These are phyloP conservation scores for Magallana gigas DNA, from an alignment of 1,140 invertebrate species.

Conservation along the genomic window DNA sequence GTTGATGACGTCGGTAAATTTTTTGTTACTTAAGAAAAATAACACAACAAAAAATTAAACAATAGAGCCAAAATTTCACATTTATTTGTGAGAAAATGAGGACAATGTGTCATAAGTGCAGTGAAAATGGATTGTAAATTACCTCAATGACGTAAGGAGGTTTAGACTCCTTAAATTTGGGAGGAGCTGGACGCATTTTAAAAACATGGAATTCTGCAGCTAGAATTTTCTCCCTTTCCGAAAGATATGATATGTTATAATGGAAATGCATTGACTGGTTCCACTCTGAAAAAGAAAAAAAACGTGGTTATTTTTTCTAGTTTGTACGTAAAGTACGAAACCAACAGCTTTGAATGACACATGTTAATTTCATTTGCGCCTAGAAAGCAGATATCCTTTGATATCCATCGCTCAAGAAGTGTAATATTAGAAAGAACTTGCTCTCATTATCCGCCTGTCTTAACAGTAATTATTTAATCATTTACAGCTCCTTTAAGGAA, in stretches of 20 bases:
- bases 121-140: conserved; percentile 32
- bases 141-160: conserved; percentile 74
- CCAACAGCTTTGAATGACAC: not conserved
- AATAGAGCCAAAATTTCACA: not conserved
- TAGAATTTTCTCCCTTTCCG: conserved; percentile 81
- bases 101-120: too few species aligned
- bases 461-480: not conserved
- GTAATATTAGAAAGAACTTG: not conserved
- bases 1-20: not conserved
- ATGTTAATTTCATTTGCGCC: too few species aligned
- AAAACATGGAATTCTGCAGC: conserved; percentile 84
- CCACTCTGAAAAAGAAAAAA: conserved; percentile 66
- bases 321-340: not conserved
- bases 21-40: not conserved
- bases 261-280: conserved; percentile 73
- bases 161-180: conserved; percentile 54
- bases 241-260: conserved; percentile 82
- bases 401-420: not conserved
- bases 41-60: not conserved
- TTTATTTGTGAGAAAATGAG: not conserved
- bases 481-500: not conserved
- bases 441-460: conserved; percentile 17
- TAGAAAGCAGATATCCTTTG: not conserved
- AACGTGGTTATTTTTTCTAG: not conserved
- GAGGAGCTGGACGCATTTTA: conserved; percentile 77